Conservation (phyloP, 2,797 vertebrate genomes). For the Sebastes steindachneri region DNA sequence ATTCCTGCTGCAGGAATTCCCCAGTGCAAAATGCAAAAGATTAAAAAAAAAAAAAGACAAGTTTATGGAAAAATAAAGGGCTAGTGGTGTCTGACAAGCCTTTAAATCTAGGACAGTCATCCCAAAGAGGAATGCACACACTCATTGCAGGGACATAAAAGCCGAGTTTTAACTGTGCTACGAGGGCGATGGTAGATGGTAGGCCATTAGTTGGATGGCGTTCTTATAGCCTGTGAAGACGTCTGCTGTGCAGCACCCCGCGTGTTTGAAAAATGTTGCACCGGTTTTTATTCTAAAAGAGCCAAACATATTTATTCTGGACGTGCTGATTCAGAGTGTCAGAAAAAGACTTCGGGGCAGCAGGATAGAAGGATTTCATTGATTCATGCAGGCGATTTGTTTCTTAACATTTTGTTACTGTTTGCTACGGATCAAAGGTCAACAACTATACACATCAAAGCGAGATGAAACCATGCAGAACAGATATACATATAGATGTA, state of each 20-base stretch:
- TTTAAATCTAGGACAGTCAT: conserved; percentile 83
- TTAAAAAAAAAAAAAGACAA: conserved; percentile 47
- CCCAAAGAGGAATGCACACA: conserved; percentile 79
- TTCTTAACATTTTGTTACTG: conserved; percentile 11
- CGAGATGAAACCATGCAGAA: not conserved
- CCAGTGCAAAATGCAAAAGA: conserved; percentile 70
- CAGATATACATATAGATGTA: not conserved
- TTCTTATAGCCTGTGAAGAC: conserved; percentile 58
- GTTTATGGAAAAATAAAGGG: conserved; percentile 78
- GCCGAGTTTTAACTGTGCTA: conserved; percentile 67
- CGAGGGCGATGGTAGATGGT: conserved; percentile 62
- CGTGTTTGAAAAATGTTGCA: conserved; percentile 49
- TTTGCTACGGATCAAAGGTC: conserved; percentile 28
- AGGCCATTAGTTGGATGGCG: conserved; percentile 69
- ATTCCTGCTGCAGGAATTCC: conserved; percentile 68
- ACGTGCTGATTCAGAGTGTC: conserved; percentile 28
- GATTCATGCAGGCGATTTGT: conserved; percentile 5
- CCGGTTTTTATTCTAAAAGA: conserved; percentile 22
- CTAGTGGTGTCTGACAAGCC: conserved; percentile 78
- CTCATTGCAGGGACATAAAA: conserved; percentile 75
- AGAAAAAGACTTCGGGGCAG: conserved; percentile 10
- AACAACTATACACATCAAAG: not conserved
- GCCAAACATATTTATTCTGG: conserved; percentile 44
- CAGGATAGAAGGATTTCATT: conserved; percentile 1
- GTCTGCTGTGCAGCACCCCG: conserved; percentile 9